phyloP scores from a whole-genome alignment of 2,113 vertebrate species.

The Zosterops borbonicus region DNA sequence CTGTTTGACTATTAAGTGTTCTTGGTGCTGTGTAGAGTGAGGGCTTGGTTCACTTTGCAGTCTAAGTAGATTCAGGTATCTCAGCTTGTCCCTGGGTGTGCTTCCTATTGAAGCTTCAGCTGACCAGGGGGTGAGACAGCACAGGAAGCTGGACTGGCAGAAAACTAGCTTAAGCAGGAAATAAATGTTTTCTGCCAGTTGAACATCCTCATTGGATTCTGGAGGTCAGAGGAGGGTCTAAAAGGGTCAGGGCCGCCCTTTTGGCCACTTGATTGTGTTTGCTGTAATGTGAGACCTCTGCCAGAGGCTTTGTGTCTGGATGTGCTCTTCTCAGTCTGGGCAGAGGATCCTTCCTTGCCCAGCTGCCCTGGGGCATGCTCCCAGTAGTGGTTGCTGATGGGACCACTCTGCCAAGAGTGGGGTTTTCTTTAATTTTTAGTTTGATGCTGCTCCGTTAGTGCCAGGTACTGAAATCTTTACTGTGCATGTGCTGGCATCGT shows the following conservation, averaged over 20 bases:
- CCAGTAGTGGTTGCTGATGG: background rate
- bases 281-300: background rate
- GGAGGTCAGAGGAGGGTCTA: background rate
- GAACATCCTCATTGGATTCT: background rate
- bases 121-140: background rate
- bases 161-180: background rate
- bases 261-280: background rate
- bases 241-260: background rate
- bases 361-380: background rate
- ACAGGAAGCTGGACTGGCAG: background rate
- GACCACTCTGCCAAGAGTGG: background rate
- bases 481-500: fast-evolving
- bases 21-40: background rate
- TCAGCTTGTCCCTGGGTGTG: background rate
- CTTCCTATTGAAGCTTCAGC: background rate
- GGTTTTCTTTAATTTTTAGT: background rate
- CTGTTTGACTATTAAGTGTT: fast-evolving
- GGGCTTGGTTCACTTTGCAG: background rate
- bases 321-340: background rate
- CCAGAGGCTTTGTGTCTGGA: background rate
- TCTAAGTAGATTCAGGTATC: background rate
- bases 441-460: background rate
- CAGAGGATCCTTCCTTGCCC: background rate
- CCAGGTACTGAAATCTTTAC: background rate
- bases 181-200: background rate